Conservation (phyloP, 2,113 vertebrate species). For the Dasyornis broadbenti region DNA sequence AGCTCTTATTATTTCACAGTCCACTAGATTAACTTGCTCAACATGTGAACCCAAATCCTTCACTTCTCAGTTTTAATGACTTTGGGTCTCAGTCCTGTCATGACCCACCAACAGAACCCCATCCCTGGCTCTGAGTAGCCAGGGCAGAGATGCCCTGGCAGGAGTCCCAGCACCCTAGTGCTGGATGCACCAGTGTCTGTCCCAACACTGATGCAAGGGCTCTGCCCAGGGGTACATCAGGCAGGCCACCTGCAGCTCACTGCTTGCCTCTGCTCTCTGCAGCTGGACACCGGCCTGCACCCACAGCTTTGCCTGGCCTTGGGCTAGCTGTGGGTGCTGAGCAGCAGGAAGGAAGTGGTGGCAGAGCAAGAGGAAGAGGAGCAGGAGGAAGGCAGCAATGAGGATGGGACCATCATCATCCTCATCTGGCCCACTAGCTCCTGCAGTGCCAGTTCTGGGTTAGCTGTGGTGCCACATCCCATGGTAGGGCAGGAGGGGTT, state of each 20-base stretch:
- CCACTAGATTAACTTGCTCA: not conserved
- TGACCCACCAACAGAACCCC: not conserved
- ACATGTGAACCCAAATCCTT: not conserved
- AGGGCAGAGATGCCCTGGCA: not conserved
- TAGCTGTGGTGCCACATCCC: not conserved
- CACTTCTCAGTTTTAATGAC: not conserved
- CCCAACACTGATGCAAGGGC: not conserved
- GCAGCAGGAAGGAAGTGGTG: not conserved
- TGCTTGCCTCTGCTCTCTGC: not conserved
- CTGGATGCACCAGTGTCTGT: not conserved
- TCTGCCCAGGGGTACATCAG: accelerated
- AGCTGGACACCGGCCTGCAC: not conserved
- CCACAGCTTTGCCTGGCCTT: not conserved
- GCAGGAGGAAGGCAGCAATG: not conserved
- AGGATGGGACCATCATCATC: not conserved
- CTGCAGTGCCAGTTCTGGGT: not conserved
- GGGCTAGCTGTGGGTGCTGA: not conserved
- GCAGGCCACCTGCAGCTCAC: not conserved
- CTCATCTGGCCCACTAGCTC: not conserved
- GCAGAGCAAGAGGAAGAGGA: not conserved
- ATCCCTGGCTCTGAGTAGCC: not conserved
- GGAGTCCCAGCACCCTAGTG: not conserved
- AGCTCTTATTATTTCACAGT: not conserved
- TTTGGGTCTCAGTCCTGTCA: not conserved
- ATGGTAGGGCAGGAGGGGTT: not conserved